phyloP scores from a whole-genome alignment of 2,888 invertebrate genomes.

The Cosmia pyralina region DNA sequence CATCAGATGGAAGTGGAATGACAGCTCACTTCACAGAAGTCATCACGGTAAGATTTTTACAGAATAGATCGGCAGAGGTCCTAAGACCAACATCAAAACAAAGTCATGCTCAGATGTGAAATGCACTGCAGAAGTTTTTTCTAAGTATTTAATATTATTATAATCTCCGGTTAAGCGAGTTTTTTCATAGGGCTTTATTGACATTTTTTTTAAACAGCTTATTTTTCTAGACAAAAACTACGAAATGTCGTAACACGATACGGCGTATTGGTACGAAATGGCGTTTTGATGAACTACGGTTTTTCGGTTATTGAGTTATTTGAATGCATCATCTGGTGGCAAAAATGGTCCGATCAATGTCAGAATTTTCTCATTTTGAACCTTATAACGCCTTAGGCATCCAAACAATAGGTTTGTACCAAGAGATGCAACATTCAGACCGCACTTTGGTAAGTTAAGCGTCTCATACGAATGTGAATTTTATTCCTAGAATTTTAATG shows the following conservation, averaged over 20 bases:
- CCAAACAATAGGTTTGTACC: background rate
- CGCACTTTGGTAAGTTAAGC: background rate
- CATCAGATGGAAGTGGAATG: background rate
- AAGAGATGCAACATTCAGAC: background rate
- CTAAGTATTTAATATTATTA: conserved; percentile 14
- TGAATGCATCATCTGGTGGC: background rate
- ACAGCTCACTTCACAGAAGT: background rate
- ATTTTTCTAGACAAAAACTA: conserved; percentile 9
- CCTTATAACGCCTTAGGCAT: background rate
- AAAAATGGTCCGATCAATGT: background rate
- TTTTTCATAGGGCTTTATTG: conserved; percentile 23
- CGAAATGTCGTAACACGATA: background rate
- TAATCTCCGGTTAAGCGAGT: conserved; percentile 26
- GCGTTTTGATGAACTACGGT: background rate
- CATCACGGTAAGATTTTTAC: background rate
- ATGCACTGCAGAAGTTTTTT: conserved; percentile 35
- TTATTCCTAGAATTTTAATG: fast-evolving
- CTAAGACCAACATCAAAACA: conserved; percentile 15
- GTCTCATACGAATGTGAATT: background rate
- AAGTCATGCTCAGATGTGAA: conserved; percentile 35
- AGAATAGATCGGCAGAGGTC: conserved; percentile 6
- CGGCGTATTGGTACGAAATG: background rate
- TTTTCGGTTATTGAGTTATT: conserved; percentile 3
- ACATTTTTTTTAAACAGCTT: conserved; percentile 11
- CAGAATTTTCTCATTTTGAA: background rate